phyloP scores from a whole-genome alignment of 2,888 invertebrate genomes.

The Theodoxus fluviatilis region DNA sequence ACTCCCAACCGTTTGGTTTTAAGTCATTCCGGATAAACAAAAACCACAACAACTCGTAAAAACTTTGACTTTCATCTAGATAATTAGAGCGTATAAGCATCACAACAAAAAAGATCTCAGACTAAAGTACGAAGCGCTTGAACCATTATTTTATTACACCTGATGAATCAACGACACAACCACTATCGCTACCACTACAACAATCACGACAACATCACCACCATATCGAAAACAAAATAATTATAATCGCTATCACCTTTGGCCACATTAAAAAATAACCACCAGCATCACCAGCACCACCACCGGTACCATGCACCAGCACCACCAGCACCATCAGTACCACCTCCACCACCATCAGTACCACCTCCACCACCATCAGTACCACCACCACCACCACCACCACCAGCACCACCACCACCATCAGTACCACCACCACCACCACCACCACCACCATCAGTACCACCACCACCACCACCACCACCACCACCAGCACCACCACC shows the following conservation, averaged over 20 bases:
- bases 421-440: neutral
- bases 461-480: neutral
- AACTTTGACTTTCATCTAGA: no score
- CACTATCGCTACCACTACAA: neutral
- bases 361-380: neutral
- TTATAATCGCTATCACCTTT: neutral
- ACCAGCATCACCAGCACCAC: slow-evolving; percentile 8
- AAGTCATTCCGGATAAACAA: no score
- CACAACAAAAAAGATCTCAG: no score
- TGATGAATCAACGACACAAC: no score
- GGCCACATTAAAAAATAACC: neutral
- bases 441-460: neutral
- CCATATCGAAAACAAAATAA: neutral
- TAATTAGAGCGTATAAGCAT: no score
- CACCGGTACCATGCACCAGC: neutral
- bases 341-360: neutral
- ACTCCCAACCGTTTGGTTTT: no score
- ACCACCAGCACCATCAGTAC: neutral
- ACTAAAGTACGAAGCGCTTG: no score
- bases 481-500: neutral
- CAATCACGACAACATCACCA: neutral
- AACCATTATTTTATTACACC: no score
- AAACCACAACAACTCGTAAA: no score
- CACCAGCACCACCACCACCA: neutral
- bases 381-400: neutral